Conservation (phyloP, 2,113 vertebrate species). For the Nyctereutes procyonoides region DNA sequence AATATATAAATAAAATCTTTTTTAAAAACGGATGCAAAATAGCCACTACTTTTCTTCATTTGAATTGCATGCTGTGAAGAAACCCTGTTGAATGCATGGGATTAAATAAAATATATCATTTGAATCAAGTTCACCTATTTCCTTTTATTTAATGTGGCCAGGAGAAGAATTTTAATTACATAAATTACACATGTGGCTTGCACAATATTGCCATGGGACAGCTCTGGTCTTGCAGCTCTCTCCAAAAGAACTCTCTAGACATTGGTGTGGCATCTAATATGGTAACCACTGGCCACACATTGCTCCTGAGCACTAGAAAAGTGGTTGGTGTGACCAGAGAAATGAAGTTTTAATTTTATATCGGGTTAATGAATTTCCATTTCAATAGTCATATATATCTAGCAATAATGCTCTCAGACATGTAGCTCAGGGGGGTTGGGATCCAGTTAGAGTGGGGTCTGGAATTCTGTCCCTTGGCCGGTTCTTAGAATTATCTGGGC, state of each 20-base stretch:
- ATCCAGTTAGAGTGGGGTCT: neutral
- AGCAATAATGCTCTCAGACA: neutral
- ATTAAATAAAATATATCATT: neutral
- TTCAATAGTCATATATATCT: neutral
- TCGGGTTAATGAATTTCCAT: neutral
- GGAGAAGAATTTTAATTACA: neutral
- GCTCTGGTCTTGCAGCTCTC: neutral
- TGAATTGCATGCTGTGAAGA: neutral
- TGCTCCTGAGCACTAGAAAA: neutral
- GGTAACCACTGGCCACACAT: neutral
- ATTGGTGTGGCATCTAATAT: rapidly evolving
- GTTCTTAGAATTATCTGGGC: neutral
- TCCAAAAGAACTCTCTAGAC: neutral
- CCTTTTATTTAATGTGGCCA: neutral
- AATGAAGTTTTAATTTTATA: neutral
- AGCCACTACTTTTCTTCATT: neutral
- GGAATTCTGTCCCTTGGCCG: neutral
- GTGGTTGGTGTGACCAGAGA: neutral
- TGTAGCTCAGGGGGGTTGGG: neutral
- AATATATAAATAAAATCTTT: too few relatives aligned
- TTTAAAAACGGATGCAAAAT: neutral
- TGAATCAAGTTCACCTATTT: neutral
- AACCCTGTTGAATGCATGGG: neutral
- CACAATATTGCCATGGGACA: neutral
- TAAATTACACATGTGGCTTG: neutral